Evolutionary conservation across 2,888 invertebrate genomes (phyloP).

Genomic region (Aleiodes alternator): DNA sequence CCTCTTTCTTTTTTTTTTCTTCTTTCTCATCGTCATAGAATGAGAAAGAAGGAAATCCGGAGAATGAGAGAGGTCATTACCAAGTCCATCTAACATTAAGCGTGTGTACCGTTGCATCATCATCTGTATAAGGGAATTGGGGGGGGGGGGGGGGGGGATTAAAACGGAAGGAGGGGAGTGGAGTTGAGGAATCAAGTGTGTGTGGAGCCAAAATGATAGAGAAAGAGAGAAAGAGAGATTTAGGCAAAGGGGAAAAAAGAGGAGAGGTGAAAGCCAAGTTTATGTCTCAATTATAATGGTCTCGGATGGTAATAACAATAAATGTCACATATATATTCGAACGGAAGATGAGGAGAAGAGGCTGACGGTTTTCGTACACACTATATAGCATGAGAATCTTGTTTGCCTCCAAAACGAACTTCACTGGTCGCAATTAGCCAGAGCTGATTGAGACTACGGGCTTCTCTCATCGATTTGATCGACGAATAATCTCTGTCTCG

Average conservation of each 20-base stretch:
- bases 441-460: slow-evolving; percentile 53
- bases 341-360: slow-evolving; percentile 29
- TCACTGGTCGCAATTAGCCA: slow-evolving; percentile 64
- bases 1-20: neutral
- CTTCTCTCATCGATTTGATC: slow-evolving; percentile 6
- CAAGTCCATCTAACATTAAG: slow-evolving; percentile 17
- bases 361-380: slow-evolving; percentile 24
- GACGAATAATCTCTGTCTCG: slow-evolving; percentile 22
- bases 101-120: slow-evolving; percentile 35
- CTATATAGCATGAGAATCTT: slow-evolving; percentile 57
- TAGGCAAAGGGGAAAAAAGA: slow-evolving; percentile 57
- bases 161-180: slow-evolving; percentile 6
- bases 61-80: slow-evolving; percentile 33
- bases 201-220: neutral
- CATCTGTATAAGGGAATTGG: neutral
- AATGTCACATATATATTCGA: slow-evolving; percentile 65
- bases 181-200: no score
- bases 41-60: slow-evolving; percentile 19
- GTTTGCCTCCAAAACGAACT: slow-evolving; percentile 65
- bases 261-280: slow-evolving; percentile 57
- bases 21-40: neutral
- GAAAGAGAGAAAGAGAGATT: slow-evolving; percentile 46
- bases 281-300: slow-evolving; percentile 69
- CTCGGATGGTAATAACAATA: slow-evolving; percentile 66
- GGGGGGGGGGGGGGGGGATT: neutral